Conservation (phyloP, 2,113 vertebrate genomes). For the Crotalus horridus region DNA sequence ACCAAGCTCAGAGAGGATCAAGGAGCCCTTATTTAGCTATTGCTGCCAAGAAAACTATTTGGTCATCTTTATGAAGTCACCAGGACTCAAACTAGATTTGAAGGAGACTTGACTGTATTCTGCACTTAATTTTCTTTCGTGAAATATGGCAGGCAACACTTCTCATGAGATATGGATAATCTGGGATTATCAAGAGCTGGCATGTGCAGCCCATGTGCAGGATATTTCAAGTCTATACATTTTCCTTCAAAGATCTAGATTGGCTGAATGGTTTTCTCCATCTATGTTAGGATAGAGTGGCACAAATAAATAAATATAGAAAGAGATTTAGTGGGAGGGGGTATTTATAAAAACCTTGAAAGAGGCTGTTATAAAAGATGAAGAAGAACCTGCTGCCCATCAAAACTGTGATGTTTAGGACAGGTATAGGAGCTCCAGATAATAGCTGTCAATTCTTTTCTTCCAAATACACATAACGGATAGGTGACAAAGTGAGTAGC, state of each 20-base stretch:
- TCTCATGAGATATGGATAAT: conserved; percentile 6
- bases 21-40: background rate
- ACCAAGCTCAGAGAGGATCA: background rate
- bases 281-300: background rate
- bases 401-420: background rate
- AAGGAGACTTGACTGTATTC: background rate
- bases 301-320: background rate
- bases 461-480: background rate
- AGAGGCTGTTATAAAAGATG: background rate
- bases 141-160: background rate
- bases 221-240: background rate
- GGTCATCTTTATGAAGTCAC: background rate
- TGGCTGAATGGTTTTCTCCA: background rate
- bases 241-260: background rate
- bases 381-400: background rate
- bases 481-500: background rate
- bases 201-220: background rate
- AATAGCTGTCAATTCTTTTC: background rate
- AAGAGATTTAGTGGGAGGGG: background rate
- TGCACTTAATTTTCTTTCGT: background rate
- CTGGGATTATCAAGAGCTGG: conserved; percentile 10
- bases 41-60: background rate
- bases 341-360: background rate
- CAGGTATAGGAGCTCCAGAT: background rate
- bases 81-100: background rate